Evolutionary conservation across 2,113 vertebrate genomes (phyloP).

Genomic region (Thryonomys swinderianus): DNA sequence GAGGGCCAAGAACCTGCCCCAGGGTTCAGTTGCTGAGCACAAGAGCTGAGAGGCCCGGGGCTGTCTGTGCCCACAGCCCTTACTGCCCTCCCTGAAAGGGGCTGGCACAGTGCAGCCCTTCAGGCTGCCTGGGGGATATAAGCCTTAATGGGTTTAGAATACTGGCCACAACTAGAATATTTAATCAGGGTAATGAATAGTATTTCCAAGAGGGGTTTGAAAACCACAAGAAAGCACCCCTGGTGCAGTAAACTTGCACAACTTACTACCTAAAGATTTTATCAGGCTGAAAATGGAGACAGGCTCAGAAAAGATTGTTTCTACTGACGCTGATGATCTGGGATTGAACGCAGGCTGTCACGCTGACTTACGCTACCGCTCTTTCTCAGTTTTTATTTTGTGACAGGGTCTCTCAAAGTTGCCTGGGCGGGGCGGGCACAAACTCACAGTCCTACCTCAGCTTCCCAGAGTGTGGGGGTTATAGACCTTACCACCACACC

Average conservation of each 20-base stretch:
- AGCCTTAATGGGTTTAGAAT: neutral
- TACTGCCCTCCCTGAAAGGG: neutral
- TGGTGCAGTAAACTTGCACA: neutral
- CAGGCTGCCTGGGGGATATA: neutral
- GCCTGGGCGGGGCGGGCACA: neutral
- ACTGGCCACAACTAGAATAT: neutral
- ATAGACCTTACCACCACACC: neutral
- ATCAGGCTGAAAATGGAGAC: neutral
- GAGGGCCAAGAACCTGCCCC: neutral
- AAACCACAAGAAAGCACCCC: neutral
- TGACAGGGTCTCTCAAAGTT: neutral
- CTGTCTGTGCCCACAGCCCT: neutral
- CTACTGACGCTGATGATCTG: neutral
- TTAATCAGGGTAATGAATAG: neutral
- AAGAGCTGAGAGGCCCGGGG: neutral
- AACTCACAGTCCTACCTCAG: neutral
- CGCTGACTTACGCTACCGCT: neutral
- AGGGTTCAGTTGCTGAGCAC: too few relatives aligned
- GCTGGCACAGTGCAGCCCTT: neutral
- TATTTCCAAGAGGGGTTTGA: neutral
- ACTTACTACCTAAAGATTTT: neutral
- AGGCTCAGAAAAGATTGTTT: neutral
- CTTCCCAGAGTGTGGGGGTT: neutral
- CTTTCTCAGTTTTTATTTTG: neutral
- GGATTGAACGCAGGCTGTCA: neutral